phyloP scores from a whole-genome alignment of 2,888 invertebrate genomes.

The Corythucha ciliata region DNA sequence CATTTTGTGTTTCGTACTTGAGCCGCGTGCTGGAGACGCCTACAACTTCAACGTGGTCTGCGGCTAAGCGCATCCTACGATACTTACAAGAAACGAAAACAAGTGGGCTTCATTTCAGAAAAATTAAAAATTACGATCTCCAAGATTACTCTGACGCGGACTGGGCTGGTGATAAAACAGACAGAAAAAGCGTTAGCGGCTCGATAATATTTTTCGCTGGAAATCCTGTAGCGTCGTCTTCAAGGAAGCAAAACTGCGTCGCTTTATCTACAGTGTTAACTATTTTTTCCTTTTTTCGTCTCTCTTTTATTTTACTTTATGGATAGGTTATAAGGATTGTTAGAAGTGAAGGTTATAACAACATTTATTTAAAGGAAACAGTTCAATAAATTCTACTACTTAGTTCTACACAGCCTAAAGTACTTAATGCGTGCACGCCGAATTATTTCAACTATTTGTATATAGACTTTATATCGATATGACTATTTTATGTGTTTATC shows the following conservation, averaged over 20 bases:
- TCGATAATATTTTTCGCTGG: background rate
- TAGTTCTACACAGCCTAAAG: too few species aligned
- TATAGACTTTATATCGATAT: too few species aligned
- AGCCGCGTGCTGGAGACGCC: conserved; percentile 25
- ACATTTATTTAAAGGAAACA: too few species aligned
- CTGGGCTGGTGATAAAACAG: conserved; percentile 13
- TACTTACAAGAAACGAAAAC: background rate
- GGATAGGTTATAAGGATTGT: too few species aligned
- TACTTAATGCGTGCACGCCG: too few species aligned
- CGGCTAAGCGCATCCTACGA: conserved; percentile 23
- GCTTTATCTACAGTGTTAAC: conserved; percentile 1
- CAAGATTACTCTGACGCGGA: conserved; percentile 9
- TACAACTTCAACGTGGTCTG: conserved; percentile 19
- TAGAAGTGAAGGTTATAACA: too few species aligned
- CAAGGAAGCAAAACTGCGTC: conserved; percentile 12
- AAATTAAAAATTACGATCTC: background rate
- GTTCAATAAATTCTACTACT: too few species aligned
- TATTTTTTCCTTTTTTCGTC: too few species aligned
- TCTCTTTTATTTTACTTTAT: too few species aligned
- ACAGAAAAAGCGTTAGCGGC: conserved; percentile 18
- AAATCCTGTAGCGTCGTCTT: conserved; percentile 7
- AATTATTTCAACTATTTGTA: too few species aligned
- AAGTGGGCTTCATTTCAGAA: background rate
- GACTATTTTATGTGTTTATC: too few species aligned
- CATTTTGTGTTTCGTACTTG: conserved; percentile 20